Base-by-base conservation (phyloP, 2,888 invertebrate species). In the Patella pellucida region DNA sequence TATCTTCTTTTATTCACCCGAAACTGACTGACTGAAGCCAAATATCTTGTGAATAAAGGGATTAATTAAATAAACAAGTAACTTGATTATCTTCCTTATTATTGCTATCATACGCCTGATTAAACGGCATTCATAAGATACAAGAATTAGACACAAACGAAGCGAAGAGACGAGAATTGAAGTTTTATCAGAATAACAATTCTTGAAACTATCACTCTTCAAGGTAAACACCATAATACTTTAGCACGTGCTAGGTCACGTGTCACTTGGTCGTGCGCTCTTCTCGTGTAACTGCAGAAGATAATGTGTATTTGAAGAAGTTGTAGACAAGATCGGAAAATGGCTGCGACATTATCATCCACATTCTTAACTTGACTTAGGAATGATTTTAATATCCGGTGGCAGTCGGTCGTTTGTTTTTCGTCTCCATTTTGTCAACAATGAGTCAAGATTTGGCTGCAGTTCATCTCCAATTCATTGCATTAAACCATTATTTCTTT, bases 311-410 rank as follows among this genome's bases (percentile, higher is more conserved):
- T 62, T 62, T 62, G 19, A 62, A 62, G 62, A 19, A 62, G 23
- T 62, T 62, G 62, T 62, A 62, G 19, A 23, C 11, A 62, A 62
- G 62, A 62, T 62, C 23, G 19, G 62, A 23, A 62, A 62, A 62
- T 62, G 62, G 62, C 19, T 62, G 62, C 19, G 23, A 23, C 23
- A 23, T 62, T 62, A 62, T 62, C 23, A 62, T 62, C 62, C 19
- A 62, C 62, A 62, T 62, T 41, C 62, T 62, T 62, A n/a, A 23
- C 19, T 62, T 62, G 62, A 62, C 62, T 62, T 62, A 62, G 23
- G 23, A 62, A 62, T 62, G 19, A 62, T 62, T 62, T 62, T 62
- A 62, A 62, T 62, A 62, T 62, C 62, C 62, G 62, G 23, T 62
- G 62, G 62, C 62, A 14, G 62, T 62, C 62, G 62, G 19, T 23